These are phyloP conservation scores for Dryobates pubescens DNA, from an alignment of 2,797 vertebrate species.

Conservation along the genomic window DNA sequence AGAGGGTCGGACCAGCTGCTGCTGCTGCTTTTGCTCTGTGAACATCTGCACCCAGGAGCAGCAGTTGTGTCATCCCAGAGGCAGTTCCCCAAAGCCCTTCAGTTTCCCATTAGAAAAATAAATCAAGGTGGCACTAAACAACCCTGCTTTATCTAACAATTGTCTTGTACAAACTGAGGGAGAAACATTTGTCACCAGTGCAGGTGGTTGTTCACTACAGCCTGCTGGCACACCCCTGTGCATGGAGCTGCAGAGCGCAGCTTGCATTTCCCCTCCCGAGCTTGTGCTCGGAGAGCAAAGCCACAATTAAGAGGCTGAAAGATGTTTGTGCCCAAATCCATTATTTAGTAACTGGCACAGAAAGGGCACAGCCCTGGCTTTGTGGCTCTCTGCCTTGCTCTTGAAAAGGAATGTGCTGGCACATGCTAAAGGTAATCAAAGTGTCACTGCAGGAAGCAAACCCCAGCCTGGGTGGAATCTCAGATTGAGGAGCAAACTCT, in stretches of 20 bases:
- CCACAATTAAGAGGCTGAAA: background rate
- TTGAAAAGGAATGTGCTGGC: background rate
- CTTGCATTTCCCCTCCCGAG: fast-evolving
- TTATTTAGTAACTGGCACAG: background rate
- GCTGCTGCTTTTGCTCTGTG: background rate
- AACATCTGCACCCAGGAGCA: fast-evolving
- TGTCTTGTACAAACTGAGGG: background rate
- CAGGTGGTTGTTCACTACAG: background rate
- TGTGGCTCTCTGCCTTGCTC: background rate
- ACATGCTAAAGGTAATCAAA: background rate
- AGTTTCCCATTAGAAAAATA: background rate
- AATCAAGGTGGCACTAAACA: fast-evolving
- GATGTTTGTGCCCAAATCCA: background rate
- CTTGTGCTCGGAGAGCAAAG: background rate
- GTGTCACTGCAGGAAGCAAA: background rate
- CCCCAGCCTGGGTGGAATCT: background rate
- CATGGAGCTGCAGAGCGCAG: background rate
- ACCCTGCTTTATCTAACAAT: background rate
- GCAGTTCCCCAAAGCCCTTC: background rate
- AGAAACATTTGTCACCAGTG: background rate
- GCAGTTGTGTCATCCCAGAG: fast-evolving
- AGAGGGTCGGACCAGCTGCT: background rate
- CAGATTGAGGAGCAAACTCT: background rate
- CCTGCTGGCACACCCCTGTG: background rate
- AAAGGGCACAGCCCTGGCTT: background rate